Conservation (phyloP, 1,140 invertebrate genomes). For the Diuraphis noxia region DNA sequence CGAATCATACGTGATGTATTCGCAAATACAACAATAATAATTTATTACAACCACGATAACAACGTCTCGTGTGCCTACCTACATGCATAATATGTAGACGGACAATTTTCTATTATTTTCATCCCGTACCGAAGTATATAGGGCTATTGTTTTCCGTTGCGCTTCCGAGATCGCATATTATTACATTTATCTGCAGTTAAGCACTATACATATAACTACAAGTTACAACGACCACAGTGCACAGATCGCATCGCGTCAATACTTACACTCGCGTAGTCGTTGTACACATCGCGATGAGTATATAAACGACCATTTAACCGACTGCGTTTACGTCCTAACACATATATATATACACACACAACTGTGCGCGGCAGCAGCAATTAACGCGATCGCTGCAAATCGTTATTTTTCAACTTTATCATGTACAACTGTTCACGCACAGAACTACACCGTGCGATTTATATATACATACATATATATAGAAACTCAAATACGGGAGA, state of each 20-base stretch:
- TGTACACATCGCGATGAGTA: background rate
- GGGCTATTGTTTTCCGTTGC: background rate
- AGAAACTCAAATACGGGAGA: conserved; percentile 23
- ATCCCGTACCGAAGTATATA: background rate
- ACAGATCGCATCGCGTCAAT: background rate
- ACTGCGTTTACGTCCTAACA: background rate
- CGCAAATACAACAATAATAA: too few relatives aligned
- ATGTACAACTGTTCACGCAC: conserved; percentile 20
- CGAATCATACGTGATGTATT: too few relatives aligned
- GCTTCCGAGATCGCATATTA: background rate
- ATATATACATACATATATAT: background rate
- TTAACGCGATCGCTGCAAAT: conserved; percentile 36
- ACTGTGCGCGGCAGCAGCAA: background rate
- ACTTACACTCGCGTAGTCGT: background rate
- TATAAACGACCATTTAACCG: background rate
- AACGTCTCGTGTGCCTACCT: too few relatives aligned
- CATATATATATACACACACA: background rate
- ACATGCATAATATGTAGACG: too few relatives aligned
- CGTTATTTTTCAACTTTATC: conserved; percentile 16
- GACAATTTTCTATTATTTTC: background rate
- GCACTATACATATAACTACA: too few relatives aligned
- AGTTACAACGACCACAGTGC: background rate
- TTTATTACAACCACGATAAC: too few relatives aligned
- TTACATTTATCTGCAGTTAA: too few relatives aligned
- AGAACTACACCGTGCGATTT: background rate